A percentile compares a stretch with the other conserved stretches of the same genome.
phyloP scores from a whole-genome alignment of 2,888 invertebrate genomes.

The Trichopria drosophilae region DNA sequence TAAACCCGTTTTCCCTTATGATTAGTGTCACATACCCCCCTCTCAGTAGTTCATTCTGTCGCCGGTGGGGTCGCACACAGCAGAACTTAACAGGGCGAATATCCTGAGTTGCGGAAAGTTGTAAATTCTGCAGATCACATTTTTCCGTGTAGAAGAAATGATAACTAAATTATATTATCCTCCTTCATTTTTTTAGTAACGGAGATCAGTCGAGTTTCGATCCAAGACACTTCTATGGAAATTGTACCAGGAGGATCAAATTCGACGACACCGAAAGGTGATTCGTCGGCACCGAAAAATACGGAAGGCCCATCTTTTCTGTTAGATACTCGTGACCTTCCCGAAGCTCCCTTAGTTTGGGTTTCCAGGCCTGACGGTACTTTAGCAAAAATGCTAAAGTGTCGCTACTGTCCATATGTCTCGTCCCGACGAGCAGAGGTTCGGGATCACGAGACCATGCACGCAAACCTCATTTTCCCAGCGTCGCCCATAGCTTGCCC shows the following conservation, averaged over 20 bases:
- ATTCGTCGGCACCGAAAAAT: too few relatives aligned
- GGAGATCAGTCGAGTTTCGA: constrained; percentile 29
- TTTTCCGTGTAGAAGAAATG: too few relatives aligned
- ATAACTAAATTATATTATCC: not conserved
- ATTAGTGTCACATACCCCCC: too few relatives aligned
- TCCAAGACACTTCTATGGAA: constrained; percentile 40
- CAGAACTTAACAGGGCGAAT: too few relatives aligned
- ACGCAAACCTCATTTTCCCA: constrained; percentile 57
- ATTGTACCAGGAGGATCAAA: too few relatives aligned
- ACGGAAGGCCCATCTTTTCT: constrained; percentile 44
- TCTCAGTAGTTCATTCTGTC: too few relatives aligned
- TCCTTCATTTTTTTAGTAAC: constrained; percentile 24
- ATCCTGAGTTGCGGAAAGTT: too few relatives aligned
- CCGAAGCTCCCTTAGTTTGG: constrained; percentile 75
- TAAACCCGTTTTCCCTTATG: too few relatives aligned
- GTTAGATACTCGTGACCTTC: constrained; percentile 60
- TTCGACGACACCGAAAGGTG: constrained; percentile 30
- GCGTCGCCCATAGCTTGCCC: constrained; percentile 69
- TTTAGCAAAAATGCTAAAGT: constrained; percentile 81
- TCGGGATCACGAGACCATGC: constrained; percentile 82
- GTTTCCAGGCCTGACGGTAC: constrained; percentile 70
- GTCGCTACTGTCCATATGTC: constrained; percentile 81
- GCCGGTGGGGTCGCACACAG: too few relatives aligned
- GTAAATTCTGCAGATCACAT: too few relatives aligned
- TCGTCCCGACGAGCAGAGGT: constrained; percentile 80